Evolutionary conservation across 2,113 vertebrate genomes (phyloP).

Genomic region (Psittacara wagleri): DNA sequence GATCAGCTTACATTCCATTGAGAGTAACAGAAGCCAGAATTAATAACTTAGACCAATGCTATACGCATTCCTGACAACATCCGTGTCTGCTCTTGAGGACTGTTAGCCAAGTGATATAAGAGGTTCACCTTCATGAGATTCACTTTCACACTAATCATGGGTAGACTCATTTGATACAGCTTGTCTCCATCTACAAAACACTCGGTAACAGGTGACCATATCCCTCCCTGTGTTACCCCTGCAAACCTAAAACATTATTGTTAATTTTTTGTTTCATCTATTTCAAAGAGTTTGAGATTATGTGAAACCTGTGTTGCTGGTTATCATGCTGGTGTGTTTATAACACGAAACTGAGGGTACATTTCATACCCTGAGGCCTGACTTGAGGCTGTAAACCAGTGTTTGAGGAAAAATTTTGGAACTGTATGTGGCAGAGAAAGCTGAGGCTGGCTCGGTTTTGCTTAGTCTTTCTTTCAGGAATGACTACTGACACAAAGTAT

Average conservation of each 20-base stretch:
- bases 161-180: neutral
- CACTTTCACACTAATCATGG: neutral
- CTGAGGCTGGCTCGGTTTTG: neutral
- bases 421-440: neutral
- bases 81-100: neutral
- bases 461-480: neutral
- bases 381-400: neutral
- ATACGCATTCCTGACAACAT: neutral
- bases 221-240: neutral
- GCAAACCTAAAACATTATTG: neutral
- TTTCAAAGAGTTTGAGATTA: constrained; percentile 8
- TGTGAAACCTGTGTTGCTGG: neutral
- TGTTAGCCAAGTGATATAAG: too few relatives aligned
- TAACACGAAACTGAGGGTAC: neutral
- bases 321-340: neutral
- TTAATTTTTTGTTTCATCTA: neutral
- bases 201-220: neutral
- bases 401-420: neutral
- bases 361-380: neutral
- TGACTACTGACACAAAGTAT: neutral
- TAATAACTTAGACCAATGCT: neutral
- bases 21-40: neutral
- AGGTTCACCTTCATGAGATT: neutral
- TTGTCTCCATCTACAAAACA: neutral
- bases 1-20: neutral